A percentile compares a stretch with the other conserved stretches of the same genome.
Conservation (phyloP, 2,797 vertebrate genomes). For the Dipus sagitta region DNA sequence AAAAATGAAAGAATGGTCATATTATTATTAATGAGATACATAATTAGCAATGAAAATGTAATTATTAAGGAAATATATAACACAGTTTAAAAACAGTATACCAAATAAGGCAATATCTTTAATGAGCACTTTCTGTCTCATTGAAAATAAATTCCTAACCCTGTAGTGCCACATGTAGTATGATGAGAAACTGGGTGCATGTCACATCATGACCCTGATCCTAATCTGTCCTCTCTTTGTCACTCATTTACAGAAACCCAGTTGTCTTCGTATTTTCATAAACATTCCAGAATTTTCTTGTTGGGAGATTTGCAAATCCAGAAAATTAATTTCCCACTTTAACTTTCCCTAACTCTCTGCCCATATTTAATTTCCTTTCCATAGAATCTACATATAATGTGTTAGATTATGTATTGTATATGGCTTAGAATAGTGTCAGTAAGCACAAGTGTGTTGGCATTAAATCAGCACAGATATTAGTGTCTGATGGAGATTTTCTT, state of each 20-base stretch:
- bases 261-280: neutral
- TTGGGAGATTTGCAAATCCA: fast-evolving
- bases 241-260: neutral
- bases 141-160: neutral
- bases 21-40: too few relatives aligned
- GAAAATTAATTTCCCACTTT: neutral
- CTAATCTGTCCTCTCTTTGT: neutral
- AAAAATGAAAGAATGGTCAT: neutral
- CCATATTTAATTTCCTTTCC: neutral
- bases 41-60: too few relatives aligned
- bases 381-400: neutral
- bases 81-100: neutral
- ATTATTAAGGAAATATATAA: too few relatives aligned
- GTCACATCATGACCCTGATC: neutral
- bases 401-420: neutral
- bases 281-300: neutral
- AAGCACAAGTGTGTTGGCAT: neutral
- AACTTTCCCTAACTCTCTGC: neutral
- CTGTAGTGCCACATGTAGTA: neutral
- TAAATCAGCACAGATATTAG: neutral
- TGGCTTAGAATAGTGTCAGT: neutral
- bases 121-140: neutral
- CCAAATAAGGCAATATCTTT: neutral
- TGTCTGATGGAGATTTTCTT: neutral
- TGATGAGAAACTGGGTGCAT: neutral